Percentiles rank a stretch among this genome's conserved stretches.
Conservation (phyloP, 2,113 vertebrate species). For the Heterocephalus glaber region DNA sequence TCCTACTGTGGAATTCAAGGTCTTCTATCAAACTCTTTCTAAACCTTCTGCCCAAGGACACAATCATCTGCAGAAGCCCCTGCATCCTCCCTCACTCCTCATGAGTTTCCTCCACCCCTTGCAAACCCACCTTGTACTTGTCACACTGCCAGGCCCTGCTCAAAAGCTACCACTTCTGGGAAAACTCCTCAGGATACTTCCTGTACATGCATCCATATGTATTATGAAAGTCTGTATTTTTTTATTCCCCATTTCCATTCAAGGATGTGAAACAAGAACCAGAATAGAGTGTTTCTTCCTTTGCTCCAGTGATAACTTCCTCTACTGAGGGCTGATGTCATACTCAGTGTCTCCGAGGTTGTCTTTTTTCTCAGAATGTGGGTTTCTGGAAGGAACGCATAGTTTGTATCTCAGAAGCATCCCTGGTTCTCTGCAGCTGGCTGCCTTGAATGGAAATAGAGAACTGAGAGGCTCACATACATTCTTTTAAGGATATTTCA, state of each 20-base stretch:
- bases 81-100: too few species aligned
- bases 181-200: background rate
- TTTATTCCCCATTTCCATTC: background rate
- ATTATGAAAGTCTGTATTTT: background rate
- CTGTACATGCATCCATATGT: background rate
- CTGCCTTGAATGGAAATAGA: background rate
- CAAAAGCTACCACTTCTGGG: background rate
- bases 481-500: background rate
- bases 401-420: background rate
- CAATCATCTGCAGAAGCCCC: background rate
- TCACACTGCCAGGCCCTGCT: background rate
- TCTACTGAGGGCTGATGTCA: background rate
- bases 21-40: background rate
- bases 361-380: background rate
- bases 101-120: rapidly evolving
- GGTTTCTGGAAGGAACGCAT: background rate
- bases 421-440: too few species aligned
- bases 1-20: background rate
- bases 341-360: background rate
- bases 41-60: background rate
- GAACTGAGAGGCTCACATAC: background rate
- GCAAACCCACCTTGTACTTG: background rate
- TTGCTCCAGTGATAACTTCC: too few species aligned
- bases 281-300: background rate
- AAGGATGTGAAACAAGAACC: background rate